Evolutionary conservation across 2,888 invertebrate species (phyloP).

Genomic region (Stenodera caucasica): DNA sequence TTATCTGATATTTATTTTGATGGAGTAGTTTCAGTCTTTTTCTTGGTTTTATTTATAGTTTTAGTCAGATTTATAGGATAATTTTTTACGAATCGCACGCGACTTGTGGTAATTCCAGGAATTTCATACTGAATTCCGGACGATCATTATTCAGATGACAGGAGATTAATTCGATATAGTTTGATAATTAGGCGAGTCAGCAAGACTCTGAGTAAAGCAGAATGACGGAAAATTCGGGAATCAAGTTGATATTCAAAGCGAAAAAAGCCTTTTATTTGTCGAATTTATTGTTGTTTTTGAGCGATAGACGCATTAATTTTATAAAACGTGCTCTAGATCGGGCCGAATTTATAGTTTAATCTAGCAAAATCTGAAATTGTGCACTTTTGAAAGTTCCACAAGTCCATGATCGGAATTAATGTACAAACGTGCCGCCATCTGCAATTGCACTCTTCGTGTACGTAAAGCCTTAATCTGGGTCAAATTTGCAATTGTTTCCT

Average conservation of each 20-base stretch:
- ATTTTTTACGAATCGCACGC: background rate
- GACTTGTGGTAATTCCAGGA: too few species aligned
- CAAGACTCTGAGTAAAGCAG: background rate
- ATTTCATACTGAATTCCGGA: too few species aligned
- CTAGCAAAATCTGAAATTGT: background rate
- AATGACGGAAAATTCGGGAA: background rate
- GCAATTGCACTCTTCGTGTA: background rate
- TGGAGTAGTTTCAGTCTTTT: background rate
- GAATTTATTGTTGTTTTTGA: too few species aligned
- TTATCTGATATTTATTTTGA: background rate
- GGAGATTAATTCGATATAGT: constrained; percentile 2
- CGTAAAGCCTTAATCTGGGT: background rate
- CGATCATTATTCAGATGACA: too few species aligned
- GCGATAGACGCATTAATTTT: too few species aligned
- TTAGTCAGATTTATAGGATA: background rate
- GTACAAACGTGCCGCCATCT: background rate
- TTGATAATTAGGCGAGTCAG: constrained; percentile 2
- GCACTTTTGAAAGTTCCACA: background rate
- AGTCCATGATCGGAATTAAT: background rate
- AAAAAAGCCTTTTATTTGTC: too few species aligned
- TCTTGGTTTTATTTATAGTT: background rate
- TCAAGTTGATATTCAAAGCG: too few species aligned
- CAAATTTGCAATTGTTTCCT: background rate
- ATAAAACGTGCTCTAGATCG: too few species aligned
- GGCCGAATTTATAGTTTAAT: background rate